Percentiles rank a stretch among this genome's conserved stretches.
phyloP scores from a whole-genome alignment of 1,140 invertebrate species.

The Pseudomyrmex flavicornis region DNA sequence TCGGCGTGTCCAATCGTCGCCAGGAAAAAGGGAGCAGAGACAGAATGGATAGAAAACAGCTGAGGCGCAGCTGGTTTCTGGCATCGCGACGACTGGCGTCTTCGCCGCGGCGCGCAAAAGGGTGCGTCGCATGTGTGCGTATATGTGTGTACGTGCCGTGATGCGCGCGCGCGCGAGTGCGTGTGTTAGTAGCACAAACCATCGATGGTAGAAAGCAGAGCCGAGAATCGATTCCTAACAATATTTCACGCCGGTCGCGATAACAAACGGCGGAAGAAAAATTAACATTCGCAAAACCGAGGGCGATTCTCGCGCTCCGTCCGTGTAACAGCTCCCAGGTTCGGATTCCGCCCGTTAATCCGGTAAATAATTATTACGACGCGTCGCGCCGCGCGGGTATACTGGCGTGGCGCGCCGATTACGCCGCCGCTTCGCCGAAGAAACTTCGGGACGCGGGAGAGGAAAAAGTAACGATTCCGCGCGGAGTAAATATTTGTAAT shows the following conservation, averaged over 20 bases:
- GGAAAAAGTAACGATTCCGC: not conserved
- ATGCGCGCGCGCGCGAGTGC: constrained; percentile 21
- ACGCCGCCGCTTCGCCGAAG: no score
- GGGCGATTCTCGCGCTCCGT: not conserved
- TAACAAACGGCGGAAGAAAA: constrained; percentile 57
- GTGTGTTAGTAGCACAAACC: constrained; percentile 60
- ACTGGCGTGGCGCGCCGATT: constrained; percentile 12
- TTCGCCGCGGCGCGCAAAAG: constrained; percentile 63
- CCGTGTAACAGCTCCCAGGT: not conserved
- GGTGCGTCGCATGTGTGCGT: constrained; percentile 27
- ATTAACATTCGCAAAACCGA: constrained; percentile 45
- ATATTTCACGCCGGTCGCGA: constrained; percentile 45
- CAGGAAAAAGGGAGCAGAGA: constrained; percentile 66
- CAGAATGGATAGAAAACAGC: constrained; percentile 81
- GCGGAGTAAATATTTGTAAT: constrained; percentile 42
- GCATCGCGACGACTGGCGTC: constrained; percentile 77
- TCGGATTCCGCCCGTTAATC: constrained; percentile 3
- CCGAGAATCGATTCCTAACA: constrained; percentile 55
- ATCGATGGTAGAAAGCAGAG: constrained; percentile 69
- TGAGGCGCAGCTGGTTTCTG: constrained; percentile 81
- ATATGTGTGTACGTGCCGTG: constrained; percentile 2
- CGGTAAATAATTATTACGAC: constrained; percentile 50
- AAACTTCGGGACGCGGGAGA: not conserved
- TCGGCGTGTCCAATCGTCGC: constrained; percentile 64
- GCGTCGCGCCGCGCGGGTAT: not conserved